Conservation (phyloP, 2,797 vertebrate species). For the Cetoscarus ocellatus region DNA sequence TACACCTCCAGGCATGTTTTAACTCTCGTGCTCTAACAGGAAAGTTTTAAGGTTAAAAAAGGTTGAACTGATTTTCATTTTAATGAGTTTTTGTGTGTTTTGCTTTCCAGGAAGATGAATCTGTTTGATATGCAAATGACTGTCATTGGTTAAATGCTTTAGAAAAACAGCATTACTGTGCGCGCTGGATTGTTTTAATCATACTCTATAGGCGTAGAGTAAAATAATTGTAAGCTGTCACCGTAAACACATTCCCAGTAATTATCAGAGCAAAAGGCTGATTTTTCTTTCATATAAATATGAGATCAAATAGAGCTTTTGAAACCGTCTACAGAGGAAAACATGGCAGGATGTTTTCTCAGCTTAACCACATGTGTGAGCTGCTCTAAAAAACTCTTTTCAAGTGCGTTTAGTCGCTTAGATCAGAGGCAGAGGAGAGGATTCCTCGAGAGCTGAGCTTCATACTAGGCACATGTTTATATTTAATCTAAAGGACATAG, state of each 20-base stretch:
- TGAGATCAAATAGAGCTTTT: constrained; percentile 55
- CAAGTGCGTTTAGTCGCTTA: constrained; percentile 47
- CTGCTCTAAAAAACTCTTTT: constrained; percentile 52
- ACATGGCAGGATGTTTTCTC: constrained; percentile 54
- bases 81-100: constrained; percentile 39
- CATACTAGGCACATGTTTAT: constrained; percentile 24
- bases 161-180: constrained; percentile 24
- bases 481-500: not conserved
- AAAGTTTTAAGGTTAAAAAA: constrained; percentile 15
- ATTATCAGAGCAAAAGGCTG: constrained; percentile 43
- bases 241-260: constrained; percentile 18
- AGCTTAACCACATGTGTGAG: constrained; percentile 54
- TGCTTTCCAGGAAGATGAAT: constrained; percentile 20
- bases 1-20: not conserved
- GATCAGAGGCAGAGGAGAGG: not conserved
- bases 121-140: constrained; percentile 47
- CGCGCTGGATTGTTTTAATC: constrained; percentile 1
- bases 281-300: constrained; percentile 45
- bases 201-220: constrained; percentile 25
- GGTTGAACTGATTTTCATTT: constrained; percentile 38
- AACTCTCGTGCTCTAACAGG: not conserved
- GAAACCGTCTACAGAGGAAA: constrained; percentile 56
- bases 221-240: constrained; percentile 17
- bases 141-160: constrained; percentile 20
- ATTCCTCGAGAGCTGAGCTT: constrained; percentile 17